Evolutionary conservation across 1,140 invertebrate genomes (phyloP).

Genomic region (Drosophila virilis): DNA sequence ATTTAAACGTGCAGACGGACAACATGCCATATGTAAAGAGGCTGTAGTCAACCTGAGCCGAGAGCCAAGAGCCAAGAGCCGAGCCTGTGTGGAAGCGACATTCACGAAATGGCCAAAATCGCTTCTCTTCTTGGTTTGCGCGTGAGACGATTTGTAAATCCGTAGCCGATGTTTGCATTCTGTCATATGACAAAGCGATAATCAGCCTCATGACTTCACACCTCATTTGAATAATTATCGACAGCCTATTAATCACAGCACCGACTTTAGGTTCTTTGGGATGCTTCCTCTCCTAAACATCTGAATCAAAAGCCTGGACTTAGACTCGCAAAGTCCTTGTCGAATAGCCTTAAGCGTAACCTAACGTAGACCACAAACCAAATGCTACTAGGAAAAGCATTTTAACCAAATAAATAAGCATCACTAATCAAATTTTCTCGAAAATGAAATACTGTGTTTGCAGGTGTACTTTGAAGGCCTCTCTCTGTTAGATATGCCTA

Average conservation of each 20-base stretch:
- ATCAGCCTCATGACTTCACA: conserved; percentile 51
- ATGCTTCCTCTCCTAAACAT: not conserved
- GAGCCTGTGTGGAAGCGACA: conserved; percentile 52
- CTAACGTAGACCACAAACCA: too few species aligned
- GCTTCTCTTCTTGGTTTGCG: conserved; percentile 49
- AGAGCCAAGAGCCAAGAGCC: not conserved
- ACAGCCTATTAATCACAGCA: conserved; percentile 21
- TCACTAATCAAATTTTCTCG: too few species aligned
- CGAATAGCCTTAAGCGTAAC: too few species aligned
- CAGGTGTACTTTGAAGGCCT: too few species aligned
- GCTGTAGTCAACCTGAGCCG: conserved; percentile 7
- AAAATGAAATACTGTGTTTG: too few species aligned
- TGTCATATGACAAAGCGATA: conserved; percentile 65
- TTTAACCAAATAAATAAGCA: too few species aligned
- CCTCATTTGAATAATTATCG: conserved; percentile 33
- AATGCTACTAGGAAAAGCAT: too few species aligned
- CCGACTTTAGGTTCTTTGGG: not conserved
- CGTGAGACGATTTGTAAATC: conserved; percentile 78
- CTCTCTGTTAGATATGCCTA: too few species aligned
- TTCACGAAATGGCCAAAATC: conserved; percentile 73
- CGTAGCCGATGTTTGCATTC: conserved; percentile 28
- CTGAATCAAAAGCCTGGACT: not conserved
- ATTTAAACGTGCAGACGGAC: conserved; percentile 81
- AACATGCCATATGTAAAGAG: conserved; percentile 78
- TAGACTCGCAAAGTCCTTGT: too few species aligned